These are phyloP conservation scores for Cliona cf. orientalis DNA, from an alignment of 37 sponge, comb jelly and placozoan species.

Conservation along the genomic window DNA sequence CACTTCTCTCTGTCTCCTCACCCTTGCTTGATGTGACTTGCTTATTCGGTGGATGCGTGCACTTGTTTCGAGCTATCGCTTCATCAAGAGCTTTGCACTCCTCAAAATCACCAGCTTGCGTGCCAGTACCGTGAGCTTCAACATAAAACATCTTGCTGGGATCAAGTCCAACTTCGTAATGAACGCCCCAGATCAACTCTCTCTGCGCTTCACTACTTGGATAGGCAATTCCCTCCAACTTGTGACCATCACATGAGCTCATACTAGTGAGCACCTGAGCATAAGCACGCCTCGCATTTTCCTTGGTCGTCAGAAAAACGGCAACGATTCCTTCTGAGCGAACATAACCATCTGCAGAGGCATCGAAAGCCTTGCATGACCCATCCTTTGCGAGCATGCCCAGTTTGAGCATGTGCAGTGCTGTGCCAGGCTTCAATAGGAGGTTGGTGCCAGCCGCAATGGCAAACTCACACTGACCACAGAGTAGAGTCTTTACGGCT, in stretches of 20 bases:
- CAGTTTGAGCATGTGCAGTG: neutral
- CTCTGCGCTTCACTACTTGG: slow-evolving; percentile 24
- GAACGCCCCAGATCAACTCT: neutral
- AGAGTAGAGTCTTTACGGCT: slow-evolving; percentile 26
- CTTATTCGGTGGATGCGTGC: neutral
- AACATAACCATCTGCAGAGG: slow-evolving; percentile 45
- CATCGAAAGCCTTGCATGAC: slow-evolving; percentile 49
- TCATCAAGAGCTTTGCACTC: slow-evolving; percentile 60
- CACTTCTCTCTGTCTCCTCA: too few relatives aligned
- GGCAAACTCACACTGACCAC: slow-evolving; percentile 64
- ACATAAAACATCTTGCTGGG: slow-evolving; percentile 35
- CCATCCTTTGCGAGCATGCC: slow-evolving; percentile 28
- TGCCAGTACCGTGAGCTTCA: slow-evolving; percentile 76
- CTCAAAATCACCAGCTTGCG: slow-evolving; percentile 44
- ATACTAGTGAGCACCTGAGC: slow-evolving; percentile 34
- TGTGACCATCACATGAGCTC: too few relatives aligned
- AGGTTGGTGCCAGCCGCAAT: slow-evolving; percentile 61
- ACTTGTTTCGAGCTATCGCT: neutral
- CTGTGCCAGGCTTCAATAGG: slow-evolving; percentile 20
- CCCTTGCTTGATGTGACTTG: too few relatives aligned
- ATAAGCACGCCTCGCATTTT: slow-evolving; percentile 10
- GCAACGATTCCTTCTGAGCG: slow-evolving; percentile 55
- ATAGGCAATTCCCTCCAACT: slow-evolving; percentile 34
- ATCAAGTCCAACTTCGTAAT: neutral
- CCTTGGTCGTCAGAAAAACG: slow-evolving; percentile 29